Percentiles rank a stretch among this genome's conserved stretches.
Evolutionary conservation across 2,113 vertebrate species (phyloP).

Genomic region (Gallinago media): DNA sequence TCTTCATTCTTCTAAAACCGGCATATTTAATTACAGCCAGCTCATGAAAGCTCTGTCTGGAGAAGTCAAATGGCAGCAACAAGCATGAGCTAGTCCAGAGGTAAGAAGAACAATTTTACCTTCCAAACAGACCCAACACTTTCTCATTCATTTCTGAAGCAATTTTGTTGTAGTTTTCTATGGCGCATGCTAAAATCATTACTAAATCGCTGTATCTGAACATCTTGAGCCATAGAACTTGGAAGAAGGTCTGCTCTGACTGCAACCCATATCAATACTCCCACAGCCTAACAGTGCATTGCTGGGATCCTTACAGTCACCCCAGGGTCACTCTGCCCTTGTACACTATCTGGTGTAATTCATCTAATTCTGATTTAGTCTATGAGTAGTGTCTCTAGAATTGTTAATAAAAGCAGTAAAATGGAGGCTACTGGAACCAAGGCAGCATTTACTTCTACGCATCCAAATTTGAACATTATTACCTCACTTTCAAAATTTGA

Average conservation of each 20-base stretch:
- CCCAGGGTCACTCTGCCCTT: neutral
- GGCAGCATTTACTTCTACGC: neutral
- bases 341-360: neutral
- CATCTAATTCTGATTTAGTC: neutral
- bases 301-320: neutral
- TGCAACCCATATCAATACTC: neutral
- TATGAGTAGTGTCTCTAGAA: neutral
- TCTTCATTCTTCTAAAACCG: neutral
- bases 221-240: neutral
- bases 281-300: neutral
- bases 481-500: neutral
- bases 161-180: neutral
- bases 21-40: neutral
- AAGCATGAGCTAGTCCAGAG: neutral
- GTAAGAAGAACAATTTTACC: neutral
- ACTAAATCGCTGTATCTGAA: neutral
- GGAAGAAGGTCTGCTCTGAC: neutral
- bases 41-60: neutral
- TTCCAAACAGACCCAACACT: neutral
- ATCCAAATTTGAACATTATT: neutral
- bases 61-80: conserved; percentile 1
- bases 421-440: neutral
- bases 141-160: neutral
- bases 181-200: neutral
- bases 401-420: neutral